Conservation (phyloP, 2,888 invertebrate genomes). For the Dendrolimus pini region DNA sequence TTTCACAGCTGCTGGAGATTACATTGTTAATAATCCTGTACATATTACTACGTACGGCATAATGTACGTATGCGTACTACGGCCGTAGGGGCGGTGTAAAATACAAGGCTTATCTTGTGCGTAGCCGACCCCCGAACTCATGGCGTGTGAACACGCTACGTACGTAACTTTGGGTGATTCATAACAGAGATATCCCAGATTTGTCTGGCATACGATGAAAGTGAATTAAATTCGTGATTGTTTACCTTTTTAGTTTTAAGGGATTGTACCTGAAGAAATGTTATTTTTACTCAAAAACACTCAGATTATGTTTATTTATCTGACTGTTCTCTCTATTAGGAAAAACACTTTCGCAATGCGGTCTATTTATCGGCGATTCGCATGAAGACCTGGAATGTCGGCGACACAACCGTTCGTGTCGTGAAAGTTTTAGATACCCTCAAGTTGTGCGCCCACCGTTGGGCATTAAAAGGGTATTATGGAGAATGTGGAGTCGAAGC, state of each 20-base stretch:
- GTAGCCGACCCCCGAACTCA: not conserved
- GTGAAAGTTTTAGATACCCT: no score
- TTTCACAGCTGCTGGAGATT: conserved; percentile 27
- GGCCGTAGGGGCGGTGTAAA: not conserved
- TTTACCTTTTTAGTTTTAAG: no score
- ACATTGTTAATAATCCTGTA: conserved; percentile 16
- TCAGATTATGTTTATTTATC: no score
- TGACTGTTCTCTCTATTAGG: no score
- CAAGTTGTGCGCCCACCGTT: not conserved
- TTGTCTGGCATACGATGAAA: no score
- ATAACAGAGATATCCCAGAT: not conserved
- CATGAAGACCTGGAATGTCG: no score
- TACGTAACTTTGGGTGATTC: not conserved
- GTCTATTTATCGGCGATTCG: not conserved
- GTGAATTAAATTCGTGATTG: no score
- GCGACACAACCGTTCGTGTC: no score
- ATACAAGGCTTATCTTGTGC: not conserved
- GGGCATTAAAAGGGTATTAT: not conserved
- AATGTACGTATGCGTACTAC: not conserved
- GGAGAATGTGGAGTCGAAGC: no score
- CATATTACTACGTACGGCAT: conserved; percentile 2
- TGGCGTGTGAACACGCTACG: not conserved
- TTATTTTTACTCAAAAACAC: no score
- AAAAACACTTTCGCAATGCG: no score
- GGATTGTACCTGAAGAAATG: no score